These are phyloP conservation scores for Drosophila aldrichi DNA, from an alignment of 2,888 invertebrate genomes.

Conservation along the genomic window DNA sequence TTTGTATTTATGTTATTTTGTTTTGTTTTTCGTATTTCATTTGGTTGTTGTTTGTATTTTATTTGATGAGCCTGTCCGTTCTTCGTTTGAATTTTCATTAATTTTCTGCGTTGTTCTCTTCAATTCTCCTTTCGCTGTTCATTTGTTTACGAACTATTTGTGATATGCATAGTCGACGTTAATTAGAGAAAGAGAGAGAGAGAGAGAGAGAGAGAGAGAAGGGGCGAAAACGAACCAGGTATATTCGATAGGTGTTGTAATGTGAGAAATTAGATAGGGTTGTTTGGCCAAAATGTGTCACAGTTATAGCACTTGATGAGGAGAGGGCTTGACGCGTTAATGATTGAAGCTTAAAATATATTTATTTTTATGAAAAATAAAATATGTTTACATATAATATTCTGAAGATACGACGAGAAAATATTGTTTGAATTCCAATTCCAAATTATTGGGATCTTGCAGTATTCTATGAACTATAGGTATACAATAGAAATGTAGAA, in stretches of 20 bases:
- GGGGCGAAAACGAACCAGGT: background rate
- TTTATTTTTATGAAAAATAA: too few relatives aligned
- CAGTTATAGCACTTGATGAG: background rate
- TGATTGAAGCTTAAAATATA: too few relatives aligned
- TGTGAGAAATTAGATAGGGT: slow-evolving; percentile 23
- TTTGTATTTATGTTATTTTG: slow-evolving; percentile 16
- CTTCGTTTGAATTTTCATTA: slow-evolving; percentile 51
- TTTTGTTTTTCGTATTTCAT: slow-evolving; percentile 21
- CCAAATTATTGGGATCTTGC: too few relatives aligned
- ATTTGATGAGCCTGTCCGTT: slow-evolving; percentile 17
- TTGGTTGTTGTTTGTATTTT: slow-evolving; percentile 1
- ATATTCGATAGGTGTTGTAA: slow-evolving; percentile 19
- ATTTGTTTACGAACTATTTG: slow-evolving; percentile 74
- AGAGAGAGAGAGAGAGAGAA: slow-evolving; percentile 4
- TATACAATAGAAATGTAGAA: too few relatives aligned
- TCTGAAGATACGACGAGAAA: too few relatives aligned
- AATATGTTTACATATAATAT: too few relatives aligned
- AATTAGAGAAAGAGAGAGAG: slow-evolving; percentile 11
- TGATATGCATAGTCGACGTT: slow-evolving; percentile 30
- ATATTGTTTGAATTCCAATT: too few relatives aligned
- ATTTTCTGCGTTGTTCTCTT: slow-evolving; percentile 42
- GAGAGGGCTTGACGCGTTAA: too few relatives aligned
- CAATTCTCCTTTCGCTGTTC: slow-evolving; percentile 59
- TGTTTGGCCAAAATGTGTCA: slow-evolving; percentile 7
- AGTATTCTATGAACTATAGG: too few relatives aligned